Conservation (phyloP, 2,113 vertebrate genomes). For the Delphinapterus leucas region DNA sequence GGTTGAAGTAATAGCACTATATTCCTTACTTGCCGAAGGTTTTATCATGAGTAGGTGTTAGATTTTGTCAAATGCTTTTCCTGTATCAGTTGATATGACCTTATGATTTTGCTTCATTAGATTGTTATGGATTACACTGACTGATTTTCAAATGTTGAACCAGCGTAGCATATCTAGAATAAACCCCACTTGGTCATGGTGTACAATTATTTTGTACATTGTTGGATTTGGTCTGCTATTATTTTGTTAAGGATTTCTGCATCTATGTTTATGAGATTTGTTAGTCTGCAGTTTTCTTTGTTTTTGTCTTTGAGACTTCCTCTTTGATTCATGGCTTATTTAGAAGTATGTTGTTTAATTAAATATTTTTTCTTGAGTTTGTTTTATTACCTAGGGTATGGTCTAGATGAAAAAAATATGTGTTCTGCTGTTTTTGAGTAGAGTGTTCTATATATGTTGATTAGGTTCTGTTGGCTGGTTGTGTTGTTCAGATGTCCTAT, state of each 20-base stretch:
- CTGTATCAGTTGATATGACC: not conserved
- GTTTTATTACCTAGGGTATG: not conserved
- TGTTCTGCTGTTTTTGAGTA: not conserved
- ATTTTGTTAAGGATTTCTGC: not conserved
- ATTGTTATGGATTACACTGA: not conserved
- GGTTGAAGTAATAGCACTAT: not conserved
- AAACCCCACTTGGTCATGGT: not conserved
- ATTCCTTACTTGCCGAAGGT: not conserved
- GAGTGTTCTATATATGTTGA: not conserved
- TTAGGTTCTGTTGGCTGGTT: not conserved
- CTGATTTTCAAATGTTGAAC: not conserved
- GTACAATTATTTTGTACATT: not conserved
- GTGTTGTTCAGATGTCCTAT: not conserved
- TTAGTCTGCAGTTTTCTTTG: not conserved
- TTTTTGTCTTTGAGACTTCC: not conserved
- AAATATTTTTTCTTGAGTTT: not conserved
- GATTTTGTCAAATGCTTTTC: not conserved
- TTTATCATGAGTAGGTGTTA: not conserved
- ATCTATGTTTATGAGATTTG: not conserved
- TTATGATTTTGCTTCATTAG: not conserved
- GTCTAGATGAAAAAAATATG: not conserved
- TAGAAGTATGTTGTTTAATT: not conserved
- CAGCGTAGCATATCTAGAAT: not conserved
- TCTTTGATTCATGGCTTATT: not conserved
- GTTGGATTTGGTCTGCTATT: not conserved